Evolutionary conservation across 37 sponge, comb jelly and placozoan genomes (phyloP).

Genomic region (Oscarella lobularis): DNA sequence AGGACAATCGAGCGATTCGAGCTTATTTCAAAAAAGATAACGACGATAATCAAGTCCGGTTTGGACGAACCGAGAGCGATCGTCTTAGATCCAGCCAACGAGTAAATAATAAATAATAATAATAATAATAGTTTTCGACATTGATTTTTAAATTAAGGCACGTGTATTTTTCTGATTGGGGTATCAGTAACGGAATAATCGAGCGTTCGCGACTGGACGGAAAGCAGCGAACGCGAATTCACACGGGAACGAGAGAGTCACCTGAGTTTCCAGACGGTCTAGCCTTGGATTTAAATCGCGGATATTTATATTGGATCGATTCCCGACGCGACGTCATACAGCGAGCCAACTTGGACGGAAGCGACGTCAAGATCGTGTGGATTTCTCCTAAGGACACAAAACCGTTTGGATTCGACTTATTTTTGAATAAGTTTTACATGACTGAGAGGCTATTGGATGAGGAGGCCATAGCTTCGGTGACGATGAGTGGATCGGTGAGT

Average conservation of each 20-base stretch:
- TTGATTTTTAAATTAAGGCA: too few species aligned
- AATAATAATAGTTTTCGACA: too few species aligned
- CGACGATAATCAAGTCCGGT: not conserved
- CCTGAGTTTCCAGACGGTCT: constrained; percentile 14
- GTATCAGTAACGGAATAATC: not conserved
- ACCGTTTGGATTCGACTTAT: too few species aligned
- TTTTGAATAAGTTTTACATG: too few species aligned
- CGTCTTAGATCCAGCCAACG: not conserved
- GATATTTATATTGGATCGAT: constrained; percentile 16
- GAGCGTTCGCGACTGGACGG: not conserved
- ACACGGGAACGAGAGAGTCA: constrained; percentile 1
- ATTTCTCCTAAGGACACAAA: too few species aligned
- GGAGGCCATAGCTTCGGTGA: too few species aligned
- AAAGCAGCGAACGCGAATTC: not conserved
- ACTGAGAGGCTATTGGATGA: too few species aligned
- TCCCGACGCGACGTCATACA: not conserved
- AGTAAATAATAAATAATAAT: too few species aligned
- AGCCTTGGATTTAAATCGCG: constrained; percentile 5
- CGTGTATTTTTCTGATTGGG: constrained; percentile 18
- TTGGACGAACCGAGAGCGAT: not conserved
- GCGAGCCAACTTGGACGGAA: not conserved
- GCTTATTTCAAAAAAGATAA: not conserved
- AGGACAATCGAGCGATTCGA: constrained; percentile 14
- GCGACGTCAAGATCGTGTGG: too few species aligned
- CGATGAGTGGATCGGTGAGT: too few species aligned